Conservation (phyloP, 2,888 invertebrate species). For the Nephrotoma guestfalica region DNA sequence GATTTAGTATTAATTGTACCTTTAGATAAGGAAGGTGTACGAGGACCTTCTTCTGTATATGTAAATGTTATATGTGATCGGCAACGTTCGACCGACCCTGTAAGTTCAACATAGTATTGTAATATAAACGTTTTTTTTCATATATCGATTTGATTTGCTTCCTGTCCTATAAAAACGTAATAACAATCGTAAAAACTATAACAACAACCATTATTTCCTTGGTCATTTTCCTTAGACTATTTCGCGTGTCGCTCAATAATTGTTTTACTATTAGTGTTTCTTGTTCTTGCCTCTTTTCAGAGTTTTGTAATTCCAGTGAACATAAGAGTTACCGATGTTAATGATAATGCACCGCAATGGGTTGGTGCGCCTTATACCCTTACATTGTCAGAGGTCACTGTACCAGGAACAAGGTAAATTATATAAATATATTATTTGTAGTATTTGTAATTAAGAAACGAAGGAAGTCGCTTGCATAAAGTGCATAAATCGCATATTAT, state of each 20-base stretch:
- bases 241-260: background rate
- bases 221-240: background rate
- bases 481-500: background rate
- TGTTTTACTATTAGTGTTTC: background rate
- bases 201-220: background rate
- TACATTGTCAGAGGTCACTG: conserved; percentile 71
- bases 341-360: conserved; percentile 79
- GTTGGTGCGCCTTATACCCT: conserved; percentile 65
- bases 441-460: background rate
- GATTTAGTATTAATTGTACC: conserved; percentile 62
- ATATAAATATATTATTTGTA: conserved; percentile 5
- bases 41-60: conserved; percentile 72
- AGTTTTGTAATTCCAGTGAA: conserved; percentile 32
- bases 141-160: background rate
- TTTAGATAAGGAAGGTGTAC: conserved; percentile 71
- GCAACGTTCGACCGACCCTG: conserved; percentile 61
- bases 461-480: background rate
- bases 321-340: conserved; percentile 71
- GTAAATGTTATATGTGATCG: conserved; percentile 76
- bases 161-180: background rate
- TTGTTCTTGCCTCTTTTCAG: conserved; percentile 14
- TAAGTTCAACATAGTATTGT: conserved; percentile 28
- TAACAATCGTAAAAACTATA: background rate
- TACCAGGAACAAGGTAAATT: conserved; percentile 37
- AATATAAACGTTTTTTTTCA: conserved; percentile 1